These are phyloP conservation scores for Mastomys natalensis DNA, from an alignment of 2,113 vertebrate species.

Conservation along the genomic window DNA sequence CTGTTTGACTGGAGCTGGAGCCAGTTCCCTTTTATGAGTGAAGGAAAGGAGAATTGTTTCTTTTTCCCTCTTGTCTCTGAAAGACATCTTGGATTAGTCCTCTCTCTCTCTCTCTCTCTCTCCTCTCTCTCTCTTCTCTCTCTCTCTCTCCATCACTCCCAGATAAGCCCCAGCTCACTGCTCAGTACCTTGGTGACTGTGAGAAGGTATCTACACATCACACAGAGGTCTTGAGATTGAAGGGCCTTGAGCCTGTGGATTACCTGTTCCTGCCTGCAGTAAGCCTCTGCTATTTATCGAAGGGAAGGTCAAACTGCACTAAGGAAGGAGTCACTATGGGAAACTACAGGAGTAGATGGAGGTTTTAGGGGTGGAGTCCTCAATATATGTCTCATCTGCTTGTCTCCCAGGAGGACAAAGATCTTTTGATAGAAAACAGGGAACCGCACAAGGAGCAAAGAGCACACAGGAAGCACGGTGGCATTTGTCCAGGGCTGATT, in stretches of 20 bases:
- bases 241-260: not conserved
- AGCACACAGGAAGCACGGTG: not conserved
- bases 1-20: not conserved
- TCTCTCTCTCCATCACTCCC: not conserved
- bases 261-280: not conserved
- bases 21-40: not conserved
- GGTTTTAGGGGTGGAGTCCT: not conserved
- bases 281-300: not conserved
- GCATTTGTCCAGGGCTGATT: not conserved
- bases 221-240: accelerated
- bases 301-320: not conserved
- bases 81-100: not conserved
- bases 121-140: too few relatives aligned
- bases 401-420: not conserved
- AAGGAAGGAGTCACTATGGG: not conserved
- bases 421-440: not conserved
- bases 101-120: not conserved
- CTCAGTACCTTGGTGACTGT: accelerated
- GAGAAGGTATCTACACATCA: not conserved
- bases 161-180: not conserved
- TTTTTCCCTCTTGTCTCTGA: conserved; percentile 34
- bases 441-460: not conserved
- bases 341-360: accelerated
- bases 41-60: not conserved
- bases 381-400: not conserved